Evolutionary conservation across 2,888 invertebrate species (phyloP), one percentile per base, ranked within the genome.

Genomic region (Gerris lacustris): DNA sequence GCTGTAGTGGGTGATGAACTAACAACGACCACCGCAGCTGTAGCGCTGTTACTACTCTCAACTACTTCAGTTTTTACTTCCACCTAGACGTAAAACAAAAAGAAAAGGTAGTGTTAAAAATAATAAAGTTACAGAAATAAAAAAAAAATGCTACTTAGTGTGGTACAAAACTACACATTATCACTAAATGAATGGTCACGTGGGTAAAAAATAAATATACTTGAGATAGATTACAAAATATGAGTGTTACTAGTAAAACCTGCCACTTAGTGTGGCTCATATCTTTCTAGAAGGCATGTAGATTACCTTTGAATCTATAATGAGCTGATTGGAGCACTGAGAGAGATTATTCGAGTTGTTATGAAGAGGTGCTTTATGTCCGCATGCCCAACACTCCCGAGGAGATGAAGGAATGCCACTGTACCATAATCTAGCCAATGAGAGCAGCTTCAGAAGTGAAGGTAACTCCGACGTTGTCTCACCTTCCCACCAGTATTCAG

Each of bases 401-500:
- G 11, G 9, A 15, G 55, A 55, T 9, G 9, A 15, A 11, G 55
- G 55, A 11, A 55, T 55, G 2, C 55, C 55, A 15, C 55, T 55
- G 15, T 55, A 55, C 75, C 79, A 81, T 63, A 82, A 80, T 72
- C 81, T 82, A 6, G 82, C 82, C 71, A 83, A 78, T 0, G 82
- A 82, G 45, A 82, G 76, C 67, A 83, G 76, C 73, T 82, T 82
- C 73, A 79, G 79, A 43, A 83, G 75, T 4, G 80, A 55, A 11
- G 55, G 15, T 55, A 15, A 11, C 15, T 55, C 55, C 11, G 9
- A 11, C 55, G 11, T 11, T 55, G 9, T 17, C 31, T 72, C 72
- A 67, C 86, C 86, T 67, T 86, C 86, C 91, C 91, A 92, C 85
- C 88, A 89, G 80, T 92, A 93, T 79, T 92, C 90, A 44, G 92